Base-by-base conservation (phyloP, 2,888 invertebrate species). In the Gortyna flavago region DNA sequence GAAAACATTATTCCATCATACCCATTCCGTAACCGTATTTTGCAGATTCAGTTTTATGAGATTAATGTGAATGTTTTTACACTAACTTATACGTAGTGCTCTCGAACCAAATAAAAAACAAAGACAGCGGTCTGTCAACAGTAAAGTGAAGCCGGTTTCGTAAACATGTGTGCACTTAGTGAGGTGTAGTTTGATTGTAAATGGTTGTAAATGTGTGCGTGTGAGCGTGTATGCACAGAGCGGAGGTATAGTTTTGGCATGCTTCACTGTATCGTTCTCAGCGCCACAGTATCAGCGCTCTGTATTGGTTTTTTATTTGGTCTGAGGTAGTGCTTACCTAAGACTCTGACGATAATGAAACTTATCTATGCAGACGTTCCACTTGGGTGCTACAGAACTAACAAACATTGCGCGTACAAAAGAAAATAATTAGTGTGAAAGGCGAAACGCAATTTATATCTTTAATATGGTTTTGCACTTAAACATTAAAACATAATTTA, bases 301-400 rank as follows among this genome's bases (percentile, higher is more conserved):
- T n/a, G n/a, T n/a, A n/a, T n/a, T n/a, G n/a, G n/a, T n/a, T n/a
- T n/a, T n/a, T n/a, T n/a, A n/a, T n/a, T n/a, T n/a, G n/a, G n/a
- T n/a, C n/a, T n/a, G n/a, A n/a, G n/a, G n/a, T n/a, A n/a, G n/a
- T 38, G 21, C 41, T 44, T 44, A 44, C 32, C 13, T 72, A 76
- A 51, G 57, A 64, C 57, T 66, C 62, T 72, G 65, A 48, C 64
- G 73, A 68, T 81, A 83, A 80, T 83, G 29, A 67, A 77, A 77
- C 41, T 81, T 85, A 81, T 83, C 85, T 82, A 85, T 85, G 85
- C 85, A 78, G 29, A 59, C 74, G 74, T 69, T 67, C 71, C n/a
- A 82, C 74, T 75, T 72, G 16, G 29, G 59, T 16, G 51, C 57
- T 77, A 66, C 78, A 74, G 59, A 72, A 68, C 29, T 64, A 57